Percentiles rank a stretch among this genome's conserved stretches.
phyloP scores from a whole-genome alignment of 2,113 vertebrate species.

The Pangasianodon gigas region DNA sequence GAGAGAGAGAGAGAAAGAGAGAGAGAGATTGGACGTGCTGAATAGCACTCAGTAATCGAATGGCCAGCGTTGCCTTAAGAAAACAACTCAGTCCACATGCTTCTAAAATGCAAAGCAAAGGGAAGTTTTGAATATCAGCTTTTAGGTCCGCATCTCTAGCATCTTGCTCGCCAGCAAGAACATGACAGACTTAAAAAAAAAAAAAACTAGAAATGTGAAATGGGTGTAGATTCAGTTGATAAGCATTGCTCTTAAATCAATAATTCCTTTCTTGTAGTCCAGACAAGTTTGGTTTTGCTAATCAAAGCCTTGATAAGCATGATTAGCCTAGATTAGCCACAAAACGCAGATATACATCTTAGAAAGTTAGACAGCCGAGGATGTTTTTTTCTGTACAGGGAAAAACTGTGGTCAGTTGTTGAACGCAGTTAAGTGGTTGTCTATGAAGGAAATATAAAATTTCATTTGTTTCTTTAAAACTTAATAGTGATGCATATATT shows the following conservation, averaged over 20 bases:
- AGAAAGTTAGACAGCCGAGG: background rate
- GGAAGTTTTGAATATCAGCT: constrained; percentile 68
- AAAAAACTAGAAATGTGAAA: background rate
- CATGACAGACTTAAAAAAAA: background rate
- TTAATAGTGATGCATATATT: no score
- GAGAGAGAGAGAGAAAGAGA: background rate
- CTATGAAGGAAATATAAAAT: background rate
- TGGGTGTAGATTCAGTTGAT: background rate
- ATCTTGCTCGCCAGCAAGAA: constrained; percentile 51
- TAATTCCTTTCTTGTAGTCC: background rate
- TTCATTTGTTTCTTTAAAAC: background rate
- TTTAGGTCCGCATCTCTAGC: constrained; percentile 69
- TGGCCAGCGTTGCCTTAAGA: constrained; percentile 12
- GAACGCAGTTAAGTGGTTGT: background rate
- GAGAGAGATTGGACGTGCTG: constrained; percentile 25
- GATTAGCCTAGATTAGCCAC: constrained; percentile 2
- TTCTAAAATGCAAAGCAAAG: constrained; percentile 41
- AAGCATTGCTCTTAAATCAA: background rate
- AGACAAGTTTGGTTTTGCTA: background rate
- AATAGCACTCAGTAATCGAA: constrained; percentile 41
- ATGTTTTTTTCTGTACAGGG: background rate
- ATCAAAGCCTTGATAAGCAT: background rate
- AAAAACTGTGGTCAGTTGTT: background rate
- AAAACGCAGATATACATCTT: background rate
- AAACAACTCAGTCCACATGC: constrained; percentile 25